These are phyloP conservation scores for Spisula subtruncata DNA, from an alignment of 2,888 invertebrate species.

Conservation along the genomic window DNA sequence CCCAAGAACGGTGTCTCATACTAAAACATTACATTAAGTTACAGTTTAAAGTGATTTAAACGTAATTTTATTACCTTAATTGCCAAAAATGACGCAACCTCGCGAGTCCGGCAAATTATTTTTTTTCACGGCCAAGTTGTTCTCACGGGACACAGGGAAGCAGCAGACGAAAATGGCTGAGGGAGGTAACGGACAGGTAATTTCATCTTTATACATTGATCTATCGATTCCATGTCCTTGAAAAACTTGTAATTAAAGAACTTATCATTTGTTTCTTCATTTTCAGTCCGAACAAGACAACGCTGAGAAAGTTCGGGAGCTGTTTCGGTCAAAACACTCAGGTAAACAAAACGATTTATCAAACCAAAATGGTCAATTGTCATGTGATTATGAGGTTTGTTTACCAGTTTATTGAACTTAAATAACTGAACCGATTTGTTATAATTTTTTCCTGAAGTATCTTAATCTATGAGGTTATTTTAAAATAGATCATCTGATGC, in stretches of 20 bases:
- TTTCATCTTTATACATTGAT: background rate
- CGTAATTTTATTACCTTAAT: background rate
- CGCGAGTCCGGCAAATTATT: background rate
- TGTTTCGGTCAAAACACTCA: constrained; percentile 79
- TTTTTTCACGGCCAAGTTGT: constrained; percentile 7
- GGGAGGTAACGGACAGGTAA: constrained; percentile 40
- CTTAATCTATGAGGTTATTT: no score
- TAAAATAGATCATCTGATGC: no score
- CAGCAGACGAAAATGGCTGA: constrained; percentile 67
- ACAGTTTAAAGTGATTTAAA: background rate
- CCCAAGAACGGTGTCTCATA: background rate
- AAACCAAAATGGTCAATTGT: background rate
- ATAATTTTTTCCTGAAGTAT: no score
- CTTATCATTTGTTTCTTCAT: background rate
- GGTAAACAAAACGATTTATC: constrained; percentile 71
- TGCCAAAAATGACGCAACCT: background rate
- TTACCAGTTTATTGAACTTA: no score
- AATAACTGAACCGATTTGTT: no score
- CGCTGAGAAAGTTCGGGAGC: constrained; percentile 76
- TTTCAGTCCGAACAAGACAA: constrained; percentile 57
- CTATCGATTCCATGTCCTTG: background rate
- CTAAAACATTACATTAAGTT: background rate
- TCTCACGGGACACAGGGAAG: constrained; percentile 52
- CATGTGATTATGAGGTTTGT: constrained; percentile 29
- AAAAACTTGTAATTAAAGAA: background rate